Evolutionary conservation across 2,113 vertebrate genomes (phyloP).

Genomic region (Atrichornis clamosus): DNA sequence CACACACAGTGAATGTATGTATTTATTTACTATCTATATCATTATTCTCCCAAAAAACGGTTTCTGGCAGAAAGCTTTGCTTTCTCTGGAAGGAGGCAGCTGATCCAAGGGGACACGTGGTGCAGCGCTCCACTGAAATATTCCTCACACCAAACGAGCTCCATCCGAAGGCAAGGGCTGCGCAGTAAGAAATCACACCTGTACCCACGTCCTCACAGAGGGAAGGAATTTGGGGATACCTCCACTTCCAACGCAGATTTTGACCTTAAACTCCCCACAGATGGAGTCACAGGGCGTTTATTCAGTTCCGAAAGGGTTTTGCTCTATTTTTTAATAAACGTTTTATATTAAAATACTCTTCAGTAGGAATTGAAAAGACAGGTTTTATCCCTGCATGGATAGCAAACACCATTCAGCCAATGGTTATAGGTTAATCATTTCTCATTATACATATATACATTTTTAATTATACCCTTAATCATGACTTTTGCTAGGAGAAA

Average conservation of each 20-base stretch:
- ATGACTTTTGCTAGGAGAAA: background rate
- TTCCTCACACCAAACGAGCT: background rate
- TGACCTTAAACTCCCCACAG: background rate
- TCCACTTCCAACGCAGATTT: background rate
- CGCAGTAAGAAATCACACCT: background rate
- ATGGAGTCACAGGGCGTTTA: background rate
- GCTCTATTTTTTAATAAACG: background rate
- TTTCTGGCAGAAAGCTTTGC: background rate
- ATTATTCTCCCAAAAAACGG: background rate
- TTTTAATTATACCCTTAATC: background rate
- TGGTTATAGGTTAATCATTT: background rate
- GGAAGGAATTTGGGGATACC: background rate
- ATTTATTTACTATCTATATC: background rate
- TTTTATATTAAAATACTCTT: rapidly evolving
- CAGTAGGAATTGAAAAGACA: background rate
- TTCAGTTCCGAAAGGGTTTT: background rate
- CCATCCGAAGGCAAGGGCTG: background rate
- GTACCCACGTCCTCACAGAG: rapidly evolving
- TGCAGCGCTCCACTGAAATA: background rate
- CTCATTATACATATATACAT: background rate
- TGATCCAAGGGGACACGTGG: background rate
- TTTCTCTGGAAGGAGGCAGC: background rate
- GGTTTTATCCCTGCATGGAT: background rate
- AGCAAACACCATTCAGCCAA: background rate
- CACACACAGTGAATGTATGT: rapidly evolving